These are phyloP conservation scores for Acropora tenuis DNA, from an alignment of 64 coral and sea anemone genomes.

Conservation along the genomic window DNA sequence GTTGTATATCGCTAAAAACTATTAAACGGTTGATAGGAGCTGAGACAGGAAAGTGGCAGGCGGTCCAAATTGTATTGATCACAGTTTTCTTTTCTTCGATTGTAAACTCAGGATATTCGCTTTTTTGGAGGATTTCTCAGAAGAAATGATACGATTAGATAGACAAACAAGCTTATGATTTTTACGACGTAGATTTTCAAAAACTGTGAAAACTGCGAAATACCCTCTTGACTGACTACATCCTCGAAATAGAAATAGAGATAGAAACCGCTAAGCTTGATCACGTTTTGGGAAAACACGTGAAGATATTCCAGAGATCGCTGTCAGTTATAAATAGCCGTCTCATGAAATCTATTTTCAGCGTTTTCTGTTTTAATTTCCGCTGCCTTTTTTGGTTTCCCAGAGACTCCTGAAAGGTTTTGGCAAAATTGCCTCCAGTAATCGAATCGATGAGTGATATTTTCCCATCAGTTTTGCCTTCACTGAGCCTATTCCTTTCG, in stretches of 20 bases:
- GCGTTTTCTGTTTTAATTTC: background rate
- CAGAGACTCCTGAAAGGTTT: background rate
- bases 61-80: slow-evolving; percentile 34
- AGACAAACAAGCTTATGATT: background rate
- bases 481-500: too few relatives aligned
- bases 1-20: background rate
- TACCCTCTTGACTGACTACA: too few relatives aligned
- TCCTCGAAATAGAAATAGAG: too few relatives aligned
- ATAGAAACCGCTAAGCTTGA: too few relatives aligned
- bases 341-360: background rate
- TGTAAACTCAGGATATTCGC: background rate
- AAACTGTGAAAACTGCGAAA: background rate
- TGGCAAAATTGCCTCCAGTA: background rate
- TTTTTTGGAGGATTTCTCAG: background rate
- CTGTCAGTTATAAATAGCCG: background rate
- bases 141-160: too few relatives aligned
- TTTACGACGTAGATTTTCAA: background rate
- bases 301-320: background rate
- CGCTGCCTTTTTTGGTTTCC: background rate
- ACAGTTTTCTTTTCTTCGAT: background rate
- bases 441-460: background rate
- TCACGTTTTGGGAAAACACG: background rate
- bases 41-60: background rate
- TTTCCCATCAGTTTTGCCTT: too few relatives aligned
- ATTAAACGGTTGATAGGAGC: background rate